phyloP scores from a whole-genome alignment of 1,140 invertebrate species.

The Philaenus spumarius region DNA sequence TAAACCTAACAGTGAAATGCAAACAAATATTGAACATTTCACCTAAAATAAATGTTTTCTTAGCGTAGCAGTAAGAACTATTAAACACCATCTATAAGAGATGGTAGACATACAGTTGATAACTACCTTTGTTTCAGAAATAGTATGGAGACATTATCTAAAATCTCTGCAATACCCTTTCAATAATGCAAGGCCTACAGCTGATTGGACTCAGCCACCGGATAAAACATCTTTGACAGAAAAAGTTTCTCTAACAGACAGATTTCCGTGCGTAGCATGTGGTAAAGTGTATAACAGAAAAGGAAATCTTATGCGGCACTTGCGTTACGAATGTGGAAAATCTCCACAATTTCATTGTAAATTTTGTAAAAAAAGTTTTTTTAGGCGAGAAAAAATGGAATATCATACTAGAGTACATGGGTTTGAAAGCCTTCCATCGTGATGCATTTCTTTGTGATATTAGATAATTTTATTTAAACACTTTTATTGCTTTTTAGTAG shows the following conservation, averaged over 20 bases:
- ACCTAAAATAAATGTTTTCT: too few species aligned
- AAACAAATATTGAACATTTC: too few species aligned
- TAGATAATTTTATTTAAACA: too few species aligned
- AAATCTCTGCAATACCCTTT: slow-evolving; percentile 8
- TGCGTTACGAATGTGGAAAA: slow-evolving; percentile 50
- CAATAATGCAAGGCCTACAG: background rate
- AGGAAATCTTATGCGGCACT: slow-evolving; percentile 34
- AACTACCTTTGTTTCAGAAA: background rate
- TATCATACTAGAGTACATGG: too few species aligned
- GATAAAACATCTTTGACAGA: background rate
- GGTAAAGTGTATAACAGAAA: slow-evolving; percentile 25
- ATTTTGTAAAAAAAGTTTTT: slow-evolving; percentile 32
- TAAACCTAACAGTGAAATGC: too few species aligned
- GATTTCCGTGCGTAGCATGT: slow-evolving; percentile 22
- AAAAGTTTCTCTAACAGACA: background rate
- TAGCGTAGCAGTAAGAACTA: too few species aligned
- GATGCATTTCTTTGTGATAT: too few species aligned
- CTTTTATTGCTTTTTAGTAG: too few species aligned
- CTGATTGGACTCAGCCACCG: background rate
- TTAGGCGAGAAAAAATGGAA: slow-evolving; percentile 21
- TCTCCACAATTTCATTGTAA: slow-evolving; percentile 52
- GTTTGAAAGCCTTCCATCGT: too few species aligned
- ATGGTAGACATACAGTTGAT: too few species aligned
- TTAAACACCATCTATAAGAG: too few species aligned
- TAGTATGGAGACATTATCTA: background rate